Percentiles rank a stretch among this genome's conserved stretches.
phyloP scores from a whole-genome alignment of 2,113 vertebrate species.

The Perca schrenkii region DNA sequence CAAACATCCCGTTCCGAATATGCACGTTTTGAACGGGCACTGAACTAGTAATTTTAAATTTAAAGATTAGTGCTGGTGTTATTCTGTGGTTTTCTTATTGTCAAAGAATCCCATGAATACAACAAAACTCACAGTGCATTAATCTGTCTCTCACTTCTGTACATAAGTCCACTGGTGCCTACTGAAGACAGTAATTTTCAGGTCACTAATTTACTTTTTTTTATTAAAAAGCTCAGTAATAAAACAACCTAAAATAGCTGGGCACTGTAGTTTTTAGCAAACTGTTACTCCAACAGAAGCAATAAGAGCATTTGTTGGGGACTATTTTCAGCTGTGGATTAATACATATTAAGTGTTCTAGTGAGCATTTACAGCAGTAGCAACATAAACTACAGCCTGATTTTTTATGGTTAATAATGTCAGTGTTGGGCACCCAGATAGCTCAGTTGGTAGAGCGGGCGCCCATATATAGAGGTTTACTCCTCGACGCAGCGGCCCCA shows the following conservation, averaged over 20 bases:
- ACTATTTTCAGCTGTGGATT: background rate
- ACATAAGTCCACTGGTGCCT: background rate
- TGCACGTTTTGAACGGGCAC: no score
- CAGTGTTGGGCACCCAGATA: no score
- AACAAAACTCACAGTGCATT: background rate
- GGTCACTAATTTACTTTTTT: background rate
- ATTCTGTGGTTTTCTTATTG: background rate
- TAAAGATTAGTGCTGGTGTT: background rate
- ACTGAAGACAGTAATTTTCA: background rate
- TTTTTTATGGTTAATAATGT: no score
- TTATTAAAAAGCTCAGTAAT: background rate
- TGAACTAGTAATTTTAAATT: background rate
- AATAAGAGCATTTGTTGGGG: background rate
- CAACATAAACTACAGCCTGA: background rate
- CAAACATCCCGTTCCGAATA: no score
- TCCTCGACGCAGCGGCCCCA: no score
- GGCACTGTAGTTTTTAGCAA: background rate
- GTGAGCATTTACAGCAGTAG: background rate
- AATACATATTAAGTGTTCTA: background rate
- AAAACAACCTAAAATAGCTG: background rate
- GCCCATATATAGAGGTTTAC: no score
- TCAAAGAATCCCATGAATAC: conserved; percentile 6
- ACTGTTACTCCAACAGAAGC: background rate
- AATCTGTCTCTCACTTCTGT: background rate
- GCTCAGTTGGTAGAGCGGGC: no score